Percentiles rank a stretch among this genome's conserved stretches.
Evolutionary conservation across 2,113 vertebrate species (phyloP).

Genomic region (Centrocercus urophasianus): DNA sequence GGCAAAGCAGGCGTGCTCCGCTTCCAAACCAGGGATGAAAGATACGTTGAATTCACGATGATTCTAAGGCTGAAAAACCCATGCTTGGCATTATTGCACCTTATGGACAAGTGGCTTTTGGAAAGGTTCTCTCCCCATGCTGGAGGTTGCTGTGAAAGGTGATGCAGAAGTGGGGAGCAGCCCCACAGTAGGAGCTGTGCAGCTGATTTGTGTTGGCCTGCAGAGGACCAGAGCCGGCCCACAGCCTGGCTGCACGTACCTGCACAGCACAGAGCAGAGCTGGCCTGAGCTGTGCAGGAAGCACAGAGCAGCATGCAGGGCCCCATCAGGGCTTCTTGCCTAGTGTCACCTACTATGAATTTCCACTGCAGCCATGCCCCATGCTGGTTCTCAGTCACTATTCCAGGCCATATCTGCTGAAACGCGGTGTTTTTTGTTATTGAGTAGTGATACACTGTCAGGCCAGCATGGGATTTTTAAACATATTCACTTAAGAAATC

Average conservation of each 20-base stretch:
- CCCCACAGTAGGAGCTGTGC: neutral
- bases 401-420: neutral
- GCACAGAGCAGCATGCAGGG: neutral
- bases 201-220: rapidly evolving
- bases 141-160: neutral
- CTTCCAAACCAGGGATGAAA: neutral
- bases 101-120: neutral
- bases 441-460: neutral
- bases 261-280: rapidly evolving
- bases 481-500: neutral
- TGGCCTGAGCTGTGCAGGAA: neutral
- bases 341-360: neutral
- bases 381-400: neutral
- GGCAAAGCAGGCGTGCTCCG: neutral
- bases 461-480: neutral
- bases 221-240: neutral
- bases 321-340: neutral
- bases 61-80: neutral
- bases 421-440: neutral
- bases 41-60: neutral
- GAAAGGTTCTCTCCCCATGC: rapidly evolving
- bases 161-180: neutral
- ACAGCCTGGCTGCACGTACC: neutral
- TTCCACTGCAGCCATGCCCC: neutral
- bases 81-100: neutral